Conservation (phyloP, 1,140 invertebrate species). For the Piezodorus guildinii region DNA sequence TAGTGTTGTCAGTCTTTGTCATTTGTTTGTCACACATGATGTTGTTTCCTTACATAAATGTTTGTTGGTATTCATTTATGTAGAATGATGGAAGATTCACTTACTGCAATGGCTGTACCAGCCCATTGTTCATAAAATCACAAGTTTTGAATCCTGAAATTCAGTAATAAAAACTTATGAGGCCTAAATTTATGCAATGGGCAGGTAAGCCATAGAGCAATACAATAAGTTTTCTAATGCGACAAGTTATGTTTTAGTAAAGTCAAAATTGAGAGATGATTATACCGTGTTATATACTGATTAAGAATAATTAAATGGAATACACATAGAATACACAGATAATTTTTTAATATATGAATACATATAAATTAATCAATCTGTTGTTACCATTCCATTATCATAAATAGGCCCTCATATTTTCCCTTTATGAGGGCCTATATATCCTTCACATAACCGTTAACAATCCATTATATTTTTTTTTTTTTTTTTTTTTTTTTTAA, state of each 20-base stretch:
- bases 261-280: not conserved
- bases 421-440: constrained; percentile 23
- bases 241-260: not conserved
- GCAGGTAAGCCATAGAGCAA: constrained; percentile 13
- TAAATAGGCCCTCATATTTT: constrained; percentile 22
- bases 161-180: constrained; percentile 2
- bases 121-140: constrained; percentile 15
- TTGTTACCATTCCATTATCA: constrained; percentile 2
- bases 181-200: constrained; percentile 14
- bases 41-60: constrained; percentile 3
- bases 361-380: constrained; percentile 9
- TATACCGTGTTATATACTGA: constrained; percentile 14
- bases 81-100: constrained; percentile 10
- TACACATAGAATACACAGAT: not conserved
- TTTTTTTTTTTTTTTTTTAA: not conserved
- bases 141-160: constrained; percentile 1
- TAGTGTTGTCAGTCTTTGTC: constrained; percentile 22
- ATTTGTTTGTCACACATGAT: constrained; percentile 14
- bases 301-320: not conserved
- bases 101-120: constrained; percentile 4
- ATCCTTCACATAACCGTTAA: constrained; percentile 11
- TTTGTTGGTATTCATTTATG: not conserved
- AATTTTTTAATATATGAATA: constrained; percentile 5
- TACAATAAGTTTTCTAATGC: not conserved
- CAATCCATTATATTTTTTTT: constrained; percentile 8